Conservation (phyloP, 2,113 vertebrate species). For the Hiodon alosoides region DNA sequence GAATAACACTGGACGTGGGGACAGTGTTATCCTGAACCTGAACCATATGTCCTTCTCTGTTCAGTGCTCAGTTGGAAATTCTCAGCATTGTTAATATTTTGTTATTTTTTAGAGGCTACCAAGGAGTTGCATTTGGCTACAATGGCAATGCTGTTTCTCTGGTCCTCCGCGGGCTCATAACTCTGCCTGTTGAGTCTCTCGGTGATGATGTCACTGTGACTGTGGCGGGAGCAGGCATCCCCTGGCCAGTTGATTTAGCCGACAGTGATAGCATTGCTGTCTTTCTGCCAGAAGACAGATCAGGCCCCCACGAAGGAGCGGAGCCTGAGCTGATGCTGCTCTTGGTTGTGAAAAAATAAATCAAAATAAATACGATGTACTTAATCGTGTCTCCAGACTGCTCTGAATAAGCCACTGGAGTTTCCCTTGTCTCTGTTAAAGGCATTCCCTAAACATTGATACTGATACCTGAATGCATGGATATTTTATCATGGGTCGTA, state of each 20-base stretch:
- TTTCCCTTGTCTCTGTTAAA: slow-evolving; percentile 53
- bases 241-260: slow-evolving; percentile 77
- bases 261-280: slow-evolving; percentile 75
- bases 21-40: no score
- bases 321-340: slow-evolving; percentile 38
- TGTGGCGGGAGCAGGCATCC: slow-evolving; percentile 77
- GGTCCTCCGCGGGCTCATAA: slow-evolving; percentile 43
- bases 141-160: slow-evolving; percentile 34
- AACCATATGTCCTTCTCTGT: no score
- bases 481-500: slow-evolving; percentile 50
- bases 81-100: slow-evolving; percentile 1
- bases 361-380: slow-evolving; percentile 54
- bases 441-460: slow-evolving; percentile 49
- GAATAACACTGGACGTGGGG: no score
- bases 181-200: slow-evolving; percentile 67
- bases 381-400: slow-evolving; percentile 62
- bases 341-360: slow-evolving; percentile 31
- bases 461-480: slow-evolving; percentile 60
- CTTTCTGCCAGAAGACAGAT: slow-evolving; percentile 68
- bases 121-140: slow-evolving; percentile 21
- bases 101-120: slow-evolving; percentile 20
- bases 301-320: slow-evolving; percentile 66
- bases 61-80: slow-evolving; percentile 3
- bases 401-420: slow-evolving; percentile 60
- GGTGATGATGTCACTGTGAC: slow-evolving; percentile 84